Base-by-base conservation (phyloP, 2,797 vertebrate genomes). In the Sternotherus odoratus region DNA sequence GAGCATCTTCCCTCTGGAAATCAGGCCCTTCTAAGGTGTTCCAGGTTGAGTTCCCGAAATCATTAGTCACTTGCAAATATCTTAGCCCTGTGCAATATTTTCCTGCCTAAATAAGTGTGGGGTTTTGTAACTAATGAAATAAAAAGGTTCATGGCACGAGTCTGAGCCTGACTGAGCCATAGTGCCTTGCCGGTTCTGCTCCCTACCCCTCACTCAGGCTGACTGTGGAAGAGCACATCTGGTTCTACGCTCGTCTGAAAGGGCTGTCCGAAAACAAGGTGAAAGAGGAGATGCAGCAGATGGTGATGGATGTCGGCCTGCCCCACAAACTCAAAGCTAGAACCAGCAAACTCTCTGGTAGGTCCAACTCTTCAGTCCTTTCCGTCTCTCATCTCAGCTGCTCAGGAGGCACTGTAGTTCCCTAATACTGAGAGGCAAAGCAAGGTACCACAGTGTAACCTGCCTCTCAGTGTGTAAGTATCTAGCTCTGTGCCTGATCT, bases 191-290 rank as follows among this genome's bases (percentile, higher is more conserved):
- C 92, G 50, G 90, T 77, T 86, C 82, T 93, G 3, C 36, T 77
- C 11, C 60, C 54, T 87, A 8, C 96, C 84, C 12, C 69, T 26
- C 95, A 99, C 69, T 26, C 95, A 99, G 99, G 98, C 97, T 99
- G 96, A 99, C 99, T 1, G 99, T 99, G 3, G 99, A 99, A 95
- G 99, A 99, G 28, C 99, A 99, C 97, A 99, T 99, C 96, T 99
- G 99, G 99, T 99, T 99, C 98, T 99, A 99, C 0, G 99, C 98
- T 75, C 98, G 99, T 9, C 98, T 99, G 80, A 99, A 99, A 96
- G 99, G 99, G 9, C 98, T 99, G 43, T 94, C 99, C 0, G 98
- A 99, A 94, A 99, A 99, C 86, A 98, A 98, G 21, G 99, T 99
- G 95, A 99, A 99, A 95, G 96, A 98, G 1, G 99, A 99, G 96